Percentiles rank a stretch among this genome's conserved stretches.
These are phyloP conservation scores for Cenopis cana DNA, from an alignment of 2,888 invertebrate genomes.

Conservation along the genomic window DNA sequence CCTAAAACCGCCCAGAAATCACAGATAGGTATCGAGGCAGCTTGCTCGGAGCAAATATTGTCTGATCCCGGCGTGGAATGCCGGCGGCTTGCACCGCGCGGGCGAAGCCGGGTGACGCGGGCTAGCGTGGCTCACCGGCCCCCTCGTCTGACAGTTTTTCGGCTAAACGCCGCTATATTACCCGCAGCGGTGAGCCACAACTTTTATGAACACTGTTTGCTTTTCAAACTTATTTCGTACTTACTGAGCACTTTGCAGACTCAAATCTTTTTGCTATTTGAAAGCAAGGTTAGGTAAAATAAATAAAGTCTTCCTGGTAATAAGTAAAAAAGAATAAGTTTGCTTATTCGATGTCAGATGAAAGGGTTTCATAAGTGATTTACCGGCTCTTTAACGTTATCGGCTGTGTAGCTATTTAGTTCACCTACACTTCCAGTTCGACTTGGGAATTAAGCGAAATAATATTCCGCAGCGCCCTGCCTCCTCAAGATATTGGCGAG, in stretches of 20 bases:
- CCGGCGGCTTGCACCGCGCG: slow-evolving; percentile 11
- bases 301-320: not conserved
- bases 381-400: too few relatives aligned
- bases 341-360: not conserved
- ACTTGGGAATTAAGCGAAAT: too few relatives aligned
- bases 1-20: slow-evolving; percentile 13
- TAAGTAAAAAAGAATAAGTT: not conserved
- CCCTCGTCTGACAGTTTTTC: not conserved
- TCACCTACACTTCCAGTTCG: too few relatives aligned
- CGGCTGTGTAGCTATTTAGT: too few relatives aligned
- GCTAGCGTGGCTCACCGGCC: not conserved
- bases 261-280: too few relatives aligned
- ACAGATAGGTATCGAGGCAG: not conserved
- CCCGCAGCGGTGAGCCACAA: slow-evolving; percentile 2
- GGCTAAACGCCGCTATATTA: slow-evolving; percentile 7
- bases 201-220: slow-evolving; percentile 19
- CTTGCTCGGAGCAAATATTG: slow-evolving; percentile 31
- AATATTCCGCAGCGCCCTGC: not conserved
- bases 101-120: not conserved
- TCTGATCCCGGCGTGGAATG: slow-evolving; percentile 12
- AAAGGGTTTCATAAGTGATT: not conserved
- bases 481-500: not conserved
- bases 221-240: slow-evolving; percentile 17
- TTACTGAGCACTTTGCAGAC: not conserved
- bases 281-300: not conserved